Base-by-base conservation (phyloP, 2,888 invertebrate genomes). In the Gastracanthus pulcherrimus region DNA sequence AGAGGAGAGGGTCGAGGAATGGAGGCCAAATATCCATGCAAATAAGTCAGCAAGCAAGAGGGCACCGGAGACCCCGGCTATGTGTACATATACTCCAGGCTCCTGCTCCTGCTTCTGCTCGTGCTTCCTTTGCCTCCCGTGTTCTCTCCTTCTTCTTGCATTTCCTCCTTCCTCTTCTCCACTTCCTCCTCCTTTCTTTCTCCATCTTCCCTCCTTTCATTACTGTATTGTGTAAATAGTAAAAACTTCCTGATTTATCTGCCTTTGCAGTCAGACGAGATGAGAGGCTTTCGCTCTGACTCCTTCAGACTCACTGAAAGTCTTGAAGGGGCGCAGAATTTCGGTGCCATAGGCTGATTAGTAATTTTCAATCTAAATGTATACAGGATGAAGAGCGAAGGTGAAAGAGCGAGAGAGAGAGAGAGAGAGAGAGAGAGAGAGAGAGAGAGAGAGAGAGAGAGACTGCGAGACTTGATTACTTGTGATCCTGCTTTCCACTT, bases 311-410 rank as follows among this genome's bases (percentile, higher is more conserved):
- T 41, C 58, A 19, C 3, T 6, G 26, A 67, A 76, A 66, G 38
- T 67, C 66, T 55, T 36, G 62, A 64, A 34, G 36, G n/a, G 26
- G 23, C 62, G 5, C n/a, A 41, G 45, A 60, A 77, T 60, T 58
- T 62, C 60, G 69, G 69, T 19, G 58, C 41, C 55, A 0, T 9
- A 5, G 55, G 23, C 48, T 77, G 62, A 77, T 77, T 77, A 77
- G 62, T 70, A 70, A 77, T 77, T 70, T 77, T 77, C 76, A 76
- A 70, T 77, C 48, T 77, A 70, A 76, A 76, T 76, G 67, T 76
- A 67, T 66, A 75, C 36, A 66, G 7, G 51, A 66, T 66, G 38
- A 66, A 76, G 38, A 29, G 31, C 45, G 31, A 45, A 62, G 19
- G 31, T 19, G 51, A 64, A 31, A 64, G 7, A 6, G 48, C 19